A percentile compares a stretch with the other conserved stretches of the same genome.
Evolutionary conservation across 2,797 vertebrate genomes (phyloP).

Genomic region (Rhabdophis nuchalis): DNA sequence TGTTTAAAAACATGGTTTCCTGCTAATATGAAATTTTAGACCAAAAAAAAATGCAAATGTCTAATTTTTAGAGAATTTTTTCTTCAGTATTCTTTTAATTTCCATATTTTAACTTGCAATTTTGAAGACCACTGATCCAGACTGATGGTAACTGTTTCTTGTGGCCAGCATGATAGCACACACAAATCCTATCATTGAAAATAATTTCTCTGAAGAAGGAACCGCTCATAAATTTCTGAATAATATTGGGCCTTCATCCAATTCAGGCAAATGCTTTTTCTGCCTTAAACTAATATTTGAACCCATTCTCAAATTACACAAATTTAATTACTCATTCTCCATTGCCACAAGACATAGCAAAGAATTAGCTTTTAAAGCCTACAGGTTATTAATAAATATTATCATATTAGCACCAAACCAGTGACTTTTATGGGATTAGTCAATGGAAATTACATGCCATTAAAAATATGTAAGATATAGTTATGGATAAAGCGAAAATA

Average conservation of each 20-base stretch:
- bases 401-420: constrained; percentile 73
- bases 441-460: constrained; percentile 69
- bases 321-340: constrained; percentile 20
- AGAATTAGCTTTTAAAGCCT: constrained; percentile 50
- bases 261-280: background rate
- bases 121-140: background rate
- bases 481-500: constrained; percentile 61
- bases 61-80: background rate
- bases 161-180: too few species aligned
- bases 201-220: background rate
- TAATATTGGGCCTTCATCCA: background rate
- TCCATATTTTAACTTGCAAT: background rate
- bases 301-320: background rate
- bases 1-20: background rate
- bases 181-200: background rate
- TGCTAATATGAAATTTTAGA: background rate
- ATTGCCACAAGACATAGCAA: constrained; percentile 46
- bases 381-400: constrained; percentile 64
- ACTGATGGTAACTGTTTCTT: background rate
- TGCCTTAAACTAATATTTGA: background rate
- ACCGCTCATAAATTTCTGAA: background rate
- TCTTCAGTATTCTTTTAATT: background rate
- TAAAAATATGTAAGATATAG: constrained; percentile 61
- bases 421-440: constrained; percentile 50
- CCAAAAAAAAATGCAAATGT: background rate